Base-by-base conservation (phyloP, 2,888 invertebrate genomes). In the Tricholauxania praeusta region DNA sequence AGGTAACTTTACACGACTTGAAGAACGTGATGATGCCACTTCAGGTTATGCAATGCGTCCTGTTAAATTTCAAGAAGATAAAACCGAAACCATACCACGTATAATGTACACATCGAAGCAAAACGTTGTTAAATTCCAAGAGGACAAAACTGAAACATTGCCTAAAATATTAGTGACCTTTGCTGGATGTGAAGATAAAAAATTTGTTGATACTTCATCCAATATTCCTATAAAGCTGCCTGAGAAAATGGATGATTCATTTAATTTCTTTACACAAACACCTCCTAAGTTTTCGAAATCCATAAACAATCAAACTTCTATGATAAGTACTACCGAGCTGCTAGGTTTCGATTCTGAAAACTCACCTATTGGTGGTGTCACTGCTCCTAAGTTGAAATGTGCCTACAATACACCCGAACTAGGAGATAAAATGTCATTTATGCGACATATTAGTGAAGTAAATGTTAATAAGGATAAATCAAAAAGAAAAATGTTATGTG, bases 71-170 rank as follows among this genome's bases (percentile, higher is more conserved):
- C 83, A 81, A 72, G 86, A 86, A 15, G 85, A 86, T 53, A 85
- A 82, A 74, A 86, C 86, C 0, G 85, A 85, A 73, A 86, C 86
- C 3, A 75, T 85, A 28, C 76, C 84, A n/a, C 81, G 79, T 69
- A 70, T 81, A 62, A 69, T 83, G 14, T 62, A 79, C 10, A 72
- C 78, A 1, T 76, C 80, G 12, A 53, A 48, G 12, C 71, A 59
- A 47, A 74, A 14, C 12, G 52, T n/a, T 19, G 60, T 63, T 48
- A 73, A 72, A 28, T 15, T 32, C 5, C 17, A 76, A 70, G 80
- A 80, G 15, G 80, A 80, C 12, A 78, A 76, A 66, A 79, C 80
- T 0, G 79, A 80, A 51, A 80, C 77, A 10, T 73, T 80, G 8
- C 72, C 80, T 1, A 78, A 77, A 65, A 72, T 78, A 28, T 60